Conservation (phyloP, 2,797 vertebrate species). For the Gorsachius magnificus region DNA sequence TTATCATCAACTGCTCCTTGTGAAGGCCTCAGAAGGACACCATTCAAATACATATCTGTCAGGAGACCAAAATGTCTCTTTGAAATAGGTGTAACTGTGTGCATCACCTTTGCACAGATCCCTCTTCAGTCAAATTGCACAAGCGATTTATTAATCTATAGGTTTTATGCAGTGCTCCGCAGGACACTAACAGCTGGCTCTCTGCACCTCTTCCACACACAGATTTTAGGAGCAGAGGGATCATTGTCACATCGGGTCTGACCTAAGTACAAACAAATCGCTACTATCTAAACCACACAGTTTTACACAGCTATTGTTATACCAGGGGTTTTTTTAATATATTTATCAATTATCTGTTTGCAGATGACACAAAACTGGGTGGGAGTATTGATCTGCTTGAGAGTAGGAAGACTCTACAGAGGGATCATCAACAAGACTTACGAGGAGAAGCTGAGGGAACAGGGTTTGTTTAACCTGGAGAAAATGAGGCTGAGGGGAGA, state of each 20-base stretch:
- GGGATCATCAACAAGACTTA: not conserved
- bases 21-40: not conserved
- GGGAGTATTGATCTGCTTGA: not conserved
- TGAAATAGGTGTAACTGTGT: not conserved
- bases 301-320: not conserved
- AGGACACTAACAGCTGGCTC: not conserved
- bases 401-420: not conserved
- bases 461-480: not conserved
- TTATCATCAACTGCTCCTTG: not conserved
- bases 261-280: not conserved
- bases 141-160: not conserved
- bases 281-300: not conserved
- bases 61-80: not conserved
- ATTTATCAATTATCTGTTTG: not conserved
- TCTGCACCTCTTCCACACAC: not conserved
- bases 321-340: not conserved
- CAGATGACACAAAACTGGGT: rapidly evolving
- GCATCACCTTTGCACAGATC: not conserved
- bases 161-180: not conserved
- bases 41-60: not conserved
- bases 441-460: not conserved
- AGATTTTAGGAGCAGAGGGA: not conserved
- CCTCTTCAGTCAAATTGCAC: not conserved
- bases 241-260: not conserved
- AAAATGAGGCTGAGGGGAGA: not conserved